Evolutionary conservation across 2,888 invertebrate species (phyloP), one percentile per base, ranked within the genome.

Genomic region (Lordiphosa andalusiaca): DNA sequence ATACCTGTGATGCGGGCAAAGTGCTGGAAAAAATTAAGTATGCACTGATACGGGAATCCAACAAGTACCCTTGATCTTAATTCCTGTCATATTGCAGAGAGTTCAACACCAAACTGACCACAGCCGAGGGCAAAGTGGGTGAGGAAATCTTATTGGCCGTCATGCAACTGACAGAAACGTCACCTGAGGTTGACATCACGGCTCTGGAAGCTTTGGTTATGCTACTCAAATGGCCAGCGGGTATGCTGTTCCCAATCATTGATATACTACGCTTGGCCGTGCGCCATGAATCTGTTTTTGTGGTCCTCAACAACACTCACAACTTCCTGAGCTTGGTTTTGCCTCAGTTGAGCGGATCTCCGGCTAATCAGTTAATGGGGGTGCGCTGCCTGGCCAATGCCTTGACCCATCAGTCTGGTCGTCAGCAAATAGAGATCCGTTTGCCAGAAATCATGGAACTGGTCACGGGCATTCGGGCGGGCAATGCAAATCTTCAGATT

Each of bases 201-300:
- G 91, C 92, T 2, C 65, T 88, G 46, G 88, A 88, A 54, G 87
- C 86, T 0, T 49, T 88, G 3, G 76, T 73, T 16, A 69, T 85
- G 57, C 55, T 88, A 19, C 53, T 88, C 1, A 71, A 82, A 49
- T 88, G 88, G 88, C 88, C 91, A 71, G 88, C 65, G 91, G 95
- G 95, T 85, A 92, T 94, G 67, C 91, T 97, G 1, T 97, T 98
- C 86, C 98, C 98, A 0, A 95, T 94, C 4, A 89, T 99, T 71
- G 98, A 99, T 86, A 91, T 98, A 4, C 91, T 96, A 10, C 92
- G 98, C 69, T 90, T 98, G 84, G 95, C 95, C 0, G 92, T 98
- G 37, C 92, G 95, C 42, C 93, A 93, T 67, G 92, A 92, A 78
- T 90, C 91, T 3, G 91, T 95, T 5, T 93, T 93, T 68, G 86